phyloP scores from a whole-genome alignment of 1,140 invertebrate species.

The Chrysoperla carnea region DNA sequence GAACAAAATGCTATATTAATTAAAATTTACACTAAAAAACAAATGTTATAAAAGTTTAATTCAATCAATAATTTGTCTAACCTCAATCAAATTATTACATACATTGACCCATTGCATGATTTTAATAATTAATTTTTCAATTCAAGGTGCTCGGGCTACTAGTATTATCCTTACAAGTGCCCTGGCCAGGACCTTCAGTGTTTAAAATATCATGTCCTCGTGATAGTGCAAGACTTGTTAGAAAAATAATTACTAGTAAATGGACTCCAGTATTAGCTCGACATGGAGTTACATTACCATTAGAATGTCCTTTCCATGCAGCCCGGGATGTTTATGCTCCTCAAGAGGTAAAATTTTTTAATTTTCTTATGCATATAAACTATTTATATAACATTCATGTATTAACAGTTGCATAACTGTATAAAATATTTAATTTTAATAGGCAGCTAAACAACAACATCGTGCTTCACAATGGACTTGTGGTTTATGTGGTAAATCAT shows the following conservation, averaged over 20 bases:
- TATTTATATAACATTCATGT: no score
- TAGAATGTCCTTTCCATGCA: conserved; percentile 80
- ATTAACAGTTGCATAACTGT: no score
- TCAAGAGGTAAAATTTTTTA: conserved; percentile 24
- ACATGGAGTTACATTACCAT: conserved; percentile 58
- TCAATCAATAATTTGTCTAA: background rate
- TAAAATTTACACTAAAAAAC: no score
- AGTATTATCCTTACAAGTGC: conserved; percentile 55
- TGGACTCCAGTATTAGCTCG: conserved; percentile 76
- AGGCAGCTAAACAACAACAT: conserved; percentile 62
- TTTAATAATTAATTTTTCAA: background rate
- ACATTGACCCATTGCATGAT: background rate
- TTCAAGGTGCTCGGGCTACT: conserved; percentile 56
- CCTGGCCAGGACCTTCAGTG: conserved; percentile 69
- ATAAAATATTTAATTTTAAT: conserved; percentile 12
- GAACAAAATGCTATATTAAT: background rate
- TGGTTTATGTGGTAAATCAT: conserved; percentile 80
- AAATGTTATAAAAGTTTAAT: no score
- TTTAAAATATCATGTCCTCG: conserved; percentile 74
- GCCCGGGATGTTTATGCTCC: conserved; percentile 70
- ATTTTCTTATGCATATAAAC: no score
- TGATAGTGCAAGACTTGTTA: conserved; percentile 74
- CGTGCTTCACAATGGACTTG: conserved; percentile 79
- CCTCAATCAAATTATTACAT: background rate
- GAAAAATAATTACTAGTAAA: conserved; percentile 78